Percentiles rank a stretch among this genome's conserved stretches.
Conservation (phyloP, 1,140 invertebrate species). For the Maconellicoccus hirsutus region DNA sequence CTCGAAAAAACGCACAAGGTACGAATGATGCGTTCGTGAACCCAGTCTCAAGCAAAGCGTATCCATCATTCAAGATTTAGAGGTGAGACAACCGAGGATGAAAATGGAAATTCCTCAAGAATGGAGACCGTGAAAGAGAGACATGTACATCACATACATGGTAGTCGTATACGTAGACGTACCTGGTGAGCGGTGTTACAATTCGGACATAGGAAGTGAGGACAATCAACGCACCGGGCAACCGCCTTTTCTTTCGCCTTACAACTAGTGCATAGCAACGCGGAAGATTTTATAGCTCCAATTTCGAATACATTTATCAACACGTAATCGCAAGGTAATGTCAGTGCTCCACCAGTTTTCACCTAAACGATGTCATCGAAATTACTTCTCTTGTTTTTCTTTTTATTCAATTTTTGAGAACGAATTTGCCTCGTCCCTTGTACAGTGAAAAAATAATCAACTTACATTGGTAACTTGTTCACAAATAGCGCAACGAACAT, state of each 20-base stretch:
- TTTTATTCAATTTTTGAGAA: no score
- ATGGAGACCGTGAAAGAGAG: no score
- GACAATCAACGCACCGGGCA: conserved; percentile 82
- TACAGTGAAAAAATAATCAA: conserved; percentile 6
- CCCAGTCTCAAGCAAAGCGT: no score
- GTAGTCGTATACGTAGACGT: conserved; percentile 22
- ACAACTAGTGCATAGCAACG: conserved; percentile 73
- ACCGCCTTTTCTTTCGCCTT: conserved; percentile 81
- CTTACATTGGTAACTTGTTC: conserved; percentile 65
- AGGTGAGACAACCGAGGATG: no score
- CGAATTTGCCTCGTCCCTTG: no score
- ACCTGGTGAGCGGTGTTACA: conserved; percentile 83
- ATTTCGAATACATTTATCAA: conserved; percentile 74
- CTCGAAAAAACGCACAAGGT: no score
- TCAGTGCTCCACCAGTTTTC: conserved; percentile 54
- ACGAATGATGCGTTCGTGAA: no score
- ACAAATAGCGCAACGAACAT: conserved; percentile 57
- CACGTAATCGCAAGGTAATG: conserved; percentile 69
- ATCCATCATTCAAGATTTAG: no score
- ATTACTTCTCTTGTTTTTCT: no score
- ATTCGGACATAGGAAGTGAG: conserved; percentile 81
- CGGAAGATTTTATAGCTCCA: conserved; percentile 58
- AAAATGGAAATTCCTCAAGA: no score
- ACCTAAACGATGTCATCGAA: no score
- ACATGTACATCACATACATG: not conserved